Evolutionary conservation across 2,888 invertebrate genomes (phyloP), one percentile per base, ranked within the genome.

Genomic region (Lasius fuliginosus): DNA sequence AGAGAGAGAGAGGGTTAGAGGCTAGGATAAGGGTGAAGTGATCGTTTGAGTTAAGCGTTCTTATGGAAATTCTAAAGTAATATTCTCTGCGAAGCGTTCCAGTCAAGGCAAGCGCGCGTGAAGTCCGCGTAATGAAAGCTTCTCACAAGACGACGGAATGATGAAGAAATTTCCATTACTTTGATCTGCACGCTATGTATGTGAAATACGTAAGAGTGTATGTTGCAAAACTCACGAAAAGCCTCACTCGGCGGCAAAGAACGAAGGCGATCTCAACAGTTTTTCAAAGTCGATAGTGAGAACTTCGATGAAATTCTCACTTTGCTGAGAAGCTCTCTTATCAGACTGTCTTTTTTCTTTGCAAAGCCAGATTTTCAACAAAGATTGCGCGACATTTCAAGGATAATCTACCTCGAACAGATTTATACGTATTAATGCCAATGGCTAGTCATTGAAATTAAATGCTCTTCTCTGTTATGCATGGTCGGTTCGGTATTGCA

Each of bases 21-120:
- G 40, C 60, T 60, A 60, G 73, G 60, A 83, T 36, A 69, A 82
- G 71, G 23, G 42, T 42, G 84, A 82, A 69, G 75, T 53, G 73
- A 86, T 76, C 49, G 62, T 65, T 79, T 71, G 83, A 82, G 88
- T 87, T 90, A 92, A 92, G 90, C 91, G 91, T 93, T 93, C 91
- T 93, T 90, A 92, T 92, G 92, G 92, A 94, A 94, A 94, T 93
- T 91, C 85, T 89, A 85, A 89, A 90, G 92, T 92, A 93, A 93
- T 93, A 92, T 92, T 81, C 90, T 88, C 90, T 88, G 86, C 85
- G 69, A 82, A 71, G 73, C 60, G 71, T 71, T 71, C 82, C 76
- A 83, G 84, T 73, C 79, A 82, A 86, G 84, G 71, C 71, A 64
- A 58, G 60, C 64, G 86, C 68, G 86, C 67, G 82, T 42, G 86